Conservation (phyloP, 64 coral and sea anemone species). For the Montipora efflorescens region DNA sequence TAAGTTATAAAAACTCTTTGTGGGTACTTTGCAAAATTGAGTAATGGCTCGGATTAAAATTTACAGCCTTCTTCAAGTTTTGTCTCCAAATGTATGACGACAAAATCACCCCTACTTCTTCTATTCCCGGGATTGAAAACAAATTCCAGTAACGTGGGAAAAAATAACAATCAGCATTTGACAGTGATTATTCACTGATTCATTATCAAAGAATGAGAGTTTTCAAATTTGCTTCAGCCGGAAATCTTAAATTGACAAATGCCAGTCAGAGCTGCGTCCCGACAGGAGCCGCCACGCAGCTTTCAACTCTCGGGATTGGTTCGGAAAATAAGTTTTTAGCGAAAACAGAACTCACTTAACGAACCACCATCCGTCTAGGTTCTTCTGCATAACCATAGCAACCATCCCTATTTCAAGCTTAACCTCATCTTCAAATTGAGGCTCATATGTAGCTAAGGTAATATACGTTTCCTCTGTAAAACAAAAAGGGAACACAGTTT, state of each 20-base stretch:
- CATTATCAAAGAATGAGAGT: no score
- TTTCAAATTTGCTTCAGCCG: no score
- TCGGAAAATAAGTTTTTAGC: background rate
- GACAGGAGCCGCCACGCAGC: no score
- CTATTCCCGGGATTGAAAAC: no score
- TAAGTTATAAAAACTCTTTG: background rate
- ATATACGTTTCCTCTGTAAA: constrained; percentile 80
- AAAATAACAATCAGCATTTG: background rate
- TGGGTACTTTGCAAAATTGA: background rate
- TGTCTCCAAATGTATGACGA: no score
- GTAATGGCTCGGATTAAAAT: no score
- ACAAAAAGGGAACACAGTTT: background rate
- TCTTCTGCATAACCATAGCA: constrained; percentile 85
- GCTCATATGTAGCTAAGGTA: constrained; percentile 72
- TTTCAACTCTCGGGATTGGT: background rate
- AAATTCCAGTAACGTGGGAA: no score
- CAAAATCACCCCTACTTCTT: no score
- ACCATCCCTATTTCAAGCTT: constrained; percentile 72
- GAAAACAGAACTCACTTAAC: constrained; percentile 60
- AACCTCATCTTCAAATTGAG: constrained; percentile 79
- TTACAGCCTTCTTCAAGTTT: no score
- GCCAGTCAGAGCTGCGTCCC: no score
- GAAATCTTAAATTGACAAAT: no score
- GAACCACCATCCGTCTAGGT: constrained; percentile 86
- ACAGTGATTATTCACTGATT: background rate